phyloP scores from a whole-genome alignment of 2,113 vertebrate species.

The Myotis lucifugus region DNA sequence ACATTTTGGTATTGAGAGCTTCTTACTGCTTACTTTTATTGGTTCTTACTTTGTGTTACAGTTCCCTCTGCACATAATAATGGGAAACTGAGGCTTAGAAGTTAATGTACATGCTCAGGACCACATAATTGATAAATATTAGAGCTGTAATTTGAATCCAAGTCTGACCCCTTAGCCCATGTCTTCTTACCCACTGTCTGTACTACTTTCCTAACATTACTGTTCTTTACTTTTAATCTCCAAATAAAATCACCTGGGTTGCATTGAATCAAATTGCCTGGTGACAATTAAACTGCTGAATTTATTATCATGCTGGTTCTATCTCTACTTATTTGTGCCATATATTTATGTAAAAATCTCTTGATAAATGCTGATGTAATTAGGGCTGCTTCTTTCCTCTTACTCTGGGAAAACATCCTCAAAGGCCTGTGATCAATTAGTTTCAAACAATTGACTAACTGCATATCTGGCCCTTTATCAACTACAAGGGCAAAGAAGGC shows the following conservation, averaged over 20 bases:
- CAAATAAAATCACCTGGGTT: not conserved
- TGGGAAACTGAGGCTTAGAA: not conserved
- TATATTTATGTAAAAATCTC: not conserved
- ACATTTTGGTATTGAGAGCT: not conserved
- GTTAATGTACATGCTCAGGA: not conserved
- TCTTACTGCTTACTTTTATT: not conserved
- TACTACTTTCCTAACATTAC: not conserved
- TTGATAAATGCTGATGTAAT: not conserved
- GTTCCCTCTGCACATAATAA: not conserved
- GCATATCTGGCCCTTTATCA: not conserved
- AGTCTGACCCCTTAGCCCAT: not conserved
- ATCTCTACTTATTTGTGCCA: not conserved
- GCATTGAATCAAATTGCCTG: not conserved
- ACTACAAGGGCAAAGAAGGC: not conserved
- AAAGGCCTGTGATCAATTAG: conserved; percentile 18
- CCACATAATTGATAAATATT: not conserved
- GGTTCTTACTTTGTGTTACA: not conserved
- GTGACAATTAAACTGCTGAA: conserved; percentile 24
- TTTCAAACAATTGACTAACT: not conserved
- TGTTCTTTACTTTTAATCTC: not conserved
- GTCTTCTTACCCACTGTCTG: not conserved
- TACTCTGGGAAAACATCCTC: not conserved
- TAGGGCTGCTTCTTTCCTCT: conserved; percentile 9
- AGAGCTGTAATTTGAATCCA: not conserved
- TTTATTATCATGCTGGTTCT: not conserved